phyloP scores from a whole-genome alignment of 2,113 vertebrate genomes.

The Lamprotornis superbus region DNA sequence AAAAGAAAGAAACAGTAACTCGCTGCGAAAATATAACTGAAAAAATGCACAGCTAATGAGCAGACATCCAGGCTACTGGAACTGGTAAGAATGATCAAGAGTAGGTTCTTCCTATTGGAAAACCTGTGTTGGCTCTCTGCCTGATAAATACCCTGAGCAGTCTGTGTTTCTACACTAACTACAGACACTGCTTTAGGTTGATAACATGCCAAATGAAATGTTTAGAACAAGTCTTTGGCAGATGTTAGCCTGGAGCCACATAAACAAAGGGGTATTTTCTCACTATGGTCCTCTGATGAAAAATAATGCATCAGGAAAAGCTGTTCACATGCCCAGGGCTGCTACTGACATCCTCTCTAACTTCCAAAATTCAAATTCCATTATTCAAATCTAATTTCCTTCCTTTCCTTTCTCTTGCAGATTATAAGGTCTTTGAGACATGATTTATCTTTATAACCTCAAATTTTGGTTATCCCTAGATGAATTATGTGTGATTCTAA shows the following conservation, averaged over 20 bases:
- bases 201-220: background rate
- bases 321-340: background rate
- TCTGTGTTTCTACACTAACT: background rate
- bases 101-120: background rate
- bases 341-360: background rate
- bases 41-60: background rate
- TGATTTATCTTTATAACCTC: background rate
- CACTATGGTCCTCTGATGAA: background rate
- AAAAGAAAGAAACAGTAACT: background rate
- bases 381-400: background rate
- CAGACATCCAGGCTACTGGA: background rate
- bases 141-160: accelerated
- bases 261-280: background rate
- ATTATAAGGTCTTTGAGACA: background rate
- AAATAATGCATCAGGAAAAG: background rate
- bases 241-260: background rate
- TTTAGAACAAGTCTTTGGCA: background rate
- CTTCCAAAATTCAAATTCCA: background rate
- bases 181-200: background rate
- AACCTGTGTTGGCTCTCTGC: background rate
- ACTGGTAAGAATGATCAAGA: background rate
- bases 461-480: background rate
- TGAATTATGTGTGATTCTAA: background rate
- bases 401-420: background rate
- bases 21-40: background rate